Evolutionary conservation across 2,797 vertebrate genomes (phyloP).

Genomic region (Pogonophryne albipinna): DNA sequence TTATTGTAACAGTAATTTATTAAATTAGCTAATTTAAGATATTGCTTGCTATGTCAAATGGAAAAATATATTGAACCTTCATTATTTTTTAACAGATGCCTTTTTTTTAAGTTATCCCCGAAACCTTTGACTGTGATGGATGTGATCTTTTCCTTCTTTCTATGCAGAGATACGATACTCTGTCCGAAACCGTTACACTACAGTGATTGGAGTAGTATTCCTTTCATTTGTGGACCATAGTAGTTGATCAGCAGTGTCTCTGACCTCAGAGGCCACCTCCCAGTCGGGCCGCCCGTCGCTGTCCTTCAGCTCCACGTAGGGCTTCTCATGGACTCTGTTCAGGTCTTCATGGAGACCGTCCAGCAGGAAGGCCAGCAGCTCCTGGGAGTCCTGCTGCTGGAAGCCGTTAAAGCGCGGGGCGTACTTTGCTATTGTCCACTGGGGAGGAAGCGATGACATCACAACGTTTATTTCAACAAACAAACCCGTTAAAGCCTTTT

Average conservation of each 20-base stretch:
- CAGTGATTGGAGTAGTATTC: background rate
- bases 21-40: too few relatives aligned
- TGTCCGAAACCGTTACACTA: background rate
- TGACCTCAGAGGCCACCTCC: conserved; percentile 98
- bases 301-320: conserved; percentile 98
- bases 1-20: too few relatives aligned
- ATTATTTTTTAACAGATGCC: too few relatives aligned
- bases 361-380: conserved; percentile 96
- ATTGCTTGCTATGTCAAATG: too few relatives aligned
- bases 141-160: background rate
- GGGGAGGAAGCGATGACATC: conserved; percentile 27
- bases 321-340: conserved; percentile 97
- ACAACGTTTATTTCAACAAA: background rate
- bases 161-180: background rate
- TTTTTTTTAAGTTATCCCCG: too few relatives aligned
- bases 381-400: conserved; percentile 99
- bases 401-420: conserved; percentile 98
- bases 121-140: too few relatives aligned
- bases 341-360: conserved; percentile 98
- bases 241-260: conserved; percentile 22
- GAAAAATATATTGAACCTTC: too few relatives aligned
- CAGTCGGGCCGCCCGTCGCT: conserved; percentile 96
- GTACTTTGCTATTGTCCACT: conserved; percentile 99
- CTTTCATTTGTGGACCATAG: background rate
- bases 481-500: background rate